These are phyloP conservation scores for Leptodirus hochenwartii DNA, from an alignment of 2,888 invertebrate genomes.

Conservation along the genomic window DNA sequence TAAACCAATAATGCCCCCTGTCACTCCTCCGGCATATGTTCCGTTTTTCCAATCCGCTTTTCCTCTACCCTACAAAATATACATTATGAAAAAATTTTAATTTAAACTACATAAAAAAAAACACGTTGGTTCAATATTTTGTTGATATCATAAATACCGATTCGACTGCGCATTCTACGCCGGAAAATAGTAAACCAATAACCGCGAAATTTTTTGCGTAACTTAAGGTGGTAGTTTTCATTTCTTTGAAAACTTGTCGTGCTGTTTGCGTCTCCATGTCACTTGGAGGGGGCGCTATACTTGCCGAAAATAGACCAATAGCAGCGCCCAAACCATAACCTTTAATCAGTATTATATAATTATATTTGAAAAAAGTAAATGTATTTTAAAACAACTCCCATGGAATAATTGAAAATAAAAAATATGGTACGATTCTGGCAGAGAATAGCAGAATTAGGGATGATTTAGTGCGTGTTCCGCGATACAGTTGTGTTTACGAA, in stretches of 20 bases:
- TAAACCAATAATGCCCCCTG: slow-evolving; percentile 80
- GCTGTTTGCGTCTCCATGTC: slow-evolving; percentile 64
- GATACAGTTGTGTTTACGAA: no score
- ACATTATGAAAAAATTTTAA: slow-evolving; percentile 6
- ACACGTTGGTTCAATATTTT: no score
- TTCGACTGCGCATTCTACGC: slow-evolving; percentile 88
- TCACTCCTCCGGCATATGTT: slow-evolving; percentile 83
- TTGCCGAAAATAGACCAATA: slow-evolving; percentile 90
- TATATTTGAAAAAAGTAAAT: no score
- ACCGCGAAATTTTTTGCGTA: slow-evolving; percentile 98
- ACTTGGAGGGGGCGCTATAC: slow-evolving; percentile 74
- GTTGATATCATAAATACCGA: slow-evolving; percentile 40
- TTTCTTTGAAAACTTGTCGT: slow-evolving; percentile 73
- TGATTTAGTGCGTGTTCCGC: no score
- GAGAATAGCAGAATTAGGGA: no score
- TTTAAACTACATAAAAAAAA: slow-evolving; percentile 6
- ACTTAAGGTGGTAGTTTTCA: slow-evolving; percentile 76
- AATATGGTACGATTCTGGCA: no score
- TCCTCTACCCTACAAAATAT: slow-evolving; percentile 36
- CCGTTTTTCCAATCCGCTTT: slow-evolving; percentile 96
- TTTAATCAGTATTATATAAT: no score
- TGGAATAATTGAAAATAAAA: no score
- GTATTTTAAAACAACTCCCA: no score
- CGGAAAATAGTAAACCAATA: slow-evolving; percentile 86
- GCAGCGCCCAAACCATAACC: slow-evolving; percentile 90